A percentile compares a stretch with the other conserved stretches of the same genome.
phyloP scores from a whole-genome alignment of 2,888 invertebrate species.

The Sinopyrophorus schimmeli region DNA sequence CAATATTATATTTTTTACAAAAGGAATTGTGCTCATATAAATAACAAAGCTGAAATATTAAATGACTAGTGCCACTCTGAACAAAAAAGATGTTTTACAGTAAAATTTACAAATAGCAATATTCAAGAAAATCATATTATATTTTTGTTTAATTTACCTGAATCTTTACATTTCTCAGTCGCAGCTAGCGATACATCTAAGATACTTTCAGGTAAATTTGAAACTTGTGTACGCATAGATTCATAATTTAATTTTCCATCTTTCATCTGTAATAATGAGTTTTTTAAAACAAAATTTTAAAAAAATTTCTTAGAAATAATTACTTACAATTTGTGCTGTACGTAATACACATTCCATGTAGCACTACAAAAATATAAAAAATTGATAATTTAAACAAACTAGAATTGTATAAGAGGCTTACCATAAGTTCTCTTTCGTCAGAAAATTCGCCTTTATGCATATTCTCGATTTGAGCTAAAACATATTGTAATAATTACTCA shows the following conservation, averaged over 20 bases:
- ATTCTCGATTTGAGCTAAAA: slow-evolving; percentile 37
- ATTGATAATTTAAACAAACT: slow-evolving; percentile 41
- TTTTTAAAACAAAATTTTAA: no score
- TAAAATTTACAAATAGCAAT: neutral
- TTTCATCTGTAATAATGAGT: slow-evolving; percentile 6
- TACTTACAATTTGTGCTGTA: slow-evolving; percentile 58
- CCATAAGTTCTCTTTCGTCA: slow-evolving; percentile 25
- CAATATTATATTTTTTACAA: no score
- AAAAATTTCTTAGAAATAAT: no score
- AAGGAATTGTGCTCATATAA: no score
- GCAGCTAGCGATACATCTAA: neutral
- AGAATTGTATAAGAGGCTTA: slow-evolving; percentile 12
- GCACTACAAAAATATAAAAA: slow-evolving; percentile 50
- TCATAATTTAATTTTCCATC: slow-evolving; percentile 9
- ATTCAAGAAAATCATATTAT: neutral
- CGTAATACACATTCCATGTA: slow-evolving; percentile 57
- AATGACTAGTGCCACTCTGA: no score
- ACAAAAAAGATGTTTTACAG: neutral
- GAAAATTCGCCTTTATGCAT: slow-evolving; percentile 37
- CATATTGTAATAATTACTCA: neutral
- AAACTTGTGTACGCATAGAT: neutral
- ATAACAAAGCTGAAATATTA: neutral
- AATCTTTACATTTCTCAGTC: slow-evolving; percentile 3
- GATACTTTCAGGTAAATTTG: neutral
- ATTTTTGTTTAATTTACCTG: neutral